Evolutionary conservation across 2,888 invertebrate genomes (phyloP).

Genomic region (Cyaniris semiargus): DNA sequence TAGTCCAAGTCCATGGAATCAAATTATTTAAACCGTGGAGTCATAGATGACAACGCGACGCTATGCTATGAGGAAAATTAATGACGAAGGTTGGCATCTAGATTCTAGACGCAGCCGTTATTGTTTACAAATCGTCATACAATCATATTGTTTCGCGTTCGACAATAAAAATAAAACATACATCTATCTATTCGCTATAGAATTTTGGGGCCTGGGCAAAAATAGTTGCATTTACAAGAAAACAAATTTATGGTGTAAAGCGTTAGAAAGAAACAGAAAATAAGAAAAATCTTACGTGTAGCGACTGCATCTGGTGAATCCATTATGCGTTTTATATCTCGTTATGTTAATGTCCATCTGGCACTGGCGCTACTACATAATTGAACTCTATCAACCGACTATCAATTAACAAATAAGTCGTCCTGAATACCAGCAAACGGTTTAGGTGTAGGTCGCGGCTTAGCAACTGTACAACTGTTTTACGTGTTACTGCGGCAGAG

Average conservation of each 20-base stretch:
- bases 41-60: slow-evolving; percentile 5
- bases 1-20: slow-evolving; percentile 64
- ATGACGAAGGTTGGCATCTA: slow-evolving; percentile 33
- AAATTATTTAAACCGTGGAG: slow-evolving; percentile 37
- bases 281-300: slow-evolving; percentile 38
- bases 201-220: neutral
- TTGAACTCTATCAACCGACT: slow-evolving; percentile 35
- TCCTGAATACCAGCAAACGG: slow-evolving; percentile 54
- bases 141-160: slow-evolving; percentile 12
- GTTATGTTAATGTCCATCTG: slow-evolving; percentile 33
- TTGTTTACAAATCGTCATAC: slow-evolving; percentile 29
- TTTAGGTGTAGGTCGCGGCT: slow-evolving; percentile 42
- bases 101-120: slow-evolving; percentile 18
- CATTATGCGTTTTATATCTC: slow-evolving; percentile 36
- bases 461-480: slow-evolving; percentile 48
- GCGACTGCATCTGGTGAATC: slow-evolving; percentile 37
- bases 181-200: neutral
- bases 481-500: slow-evolving; percentile 51
- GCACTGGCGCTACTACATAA: slow-evolving; percentile 32
- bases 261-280: slow-evolving; percentile 17
- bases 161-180: slow-evolving; percentile 15
- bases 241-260: neutral
- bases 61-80: slow-evolving; percentile 35
- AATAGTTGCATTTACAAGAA: neutral
- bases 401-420: slow-evolving; percentile 49